Evolutionary conservation across 2,888 invertebrate species (phyloP).

Genomic region (Platycheirus rosarum): DNA sequence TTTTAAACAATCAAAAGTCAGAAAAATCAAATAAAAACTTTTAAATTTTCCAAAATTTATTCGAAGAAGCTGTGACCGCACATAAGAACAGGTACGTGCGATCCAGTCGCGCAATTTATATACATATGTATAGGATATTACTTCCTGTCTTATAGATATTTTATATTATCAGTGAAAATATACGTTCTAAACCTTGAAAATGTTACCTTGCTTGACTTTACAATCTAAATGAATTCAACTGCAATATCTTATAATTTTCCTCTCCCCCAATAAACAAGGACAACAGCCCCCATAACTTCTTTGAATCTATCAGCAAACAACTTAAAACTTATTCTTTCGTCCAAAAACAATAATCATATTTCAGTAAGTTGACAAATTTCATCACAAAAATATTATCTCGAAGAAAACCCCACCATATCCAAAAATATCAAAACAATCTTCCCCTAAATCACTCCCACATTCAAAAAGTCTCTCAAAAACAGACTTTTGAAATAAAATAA

Average conservation of each 20-base stretch:
- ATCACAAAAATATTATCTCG: slow-evolving; percentile 12
- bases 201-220: too few species aligned
- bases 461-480: slow-evolving; percentile 11
- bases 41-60: too few species aligned
- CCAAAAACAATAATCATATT: neutral
- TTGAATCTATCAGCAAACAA: too few species aligned
- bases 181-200: too few species aligned
- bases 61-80: too few species aligned
- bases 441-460: slow-evolving; percentile 75
- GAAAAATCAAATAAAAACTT: too few species aligned
- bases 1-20: too few species aligned
- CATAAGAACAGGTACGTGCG: too few species aligned
- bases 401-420: slow-evolving; percentile 78
- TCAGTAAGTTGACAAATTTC: slow-evolving; percentile 22
- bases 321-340: neutral
- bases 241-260: neutral
- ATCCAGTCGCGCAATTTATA: too few species aligned
- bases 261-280: neutral
- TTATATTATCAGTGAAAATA: too few species aligned
- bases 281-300: neutral
- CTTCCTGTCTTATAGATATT: too few species aligned
- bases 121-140: too few species aligned
- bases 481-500: neutral
- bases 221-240: neutral
- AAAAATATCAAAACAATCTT: slow-evolving; percentile 80